phyloP scores from a whole-genome alignment of 2,797 vertebrate species.

The Pelodytes ibericus region DNA sequence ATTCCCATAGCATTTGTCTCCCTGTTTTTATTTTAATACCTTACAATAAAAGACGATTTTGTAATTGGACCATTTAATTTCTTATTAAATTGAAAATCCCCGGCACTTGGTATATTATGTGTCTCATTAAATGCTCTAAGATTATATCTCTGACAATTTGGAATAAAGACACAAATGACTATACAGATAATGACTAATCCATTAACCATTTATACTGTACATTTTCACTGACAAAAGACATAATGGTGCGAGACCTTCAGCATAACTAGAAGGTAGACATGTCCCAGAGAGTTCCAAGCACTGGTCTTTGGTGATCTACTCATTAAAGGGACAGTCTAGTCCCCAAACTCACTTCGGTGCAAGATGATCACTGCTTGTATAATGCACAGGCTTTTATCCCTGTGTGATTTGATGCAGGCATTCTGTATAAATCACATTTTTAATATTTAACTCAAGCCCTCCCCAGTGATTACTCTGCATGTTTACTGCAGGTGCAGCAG shows the following conservation, averaged over 20 bases:
- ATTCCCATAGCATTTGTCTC: background rate
- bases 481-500: too few relatives aligned
- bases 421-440: too few relatives aligned
- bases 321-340: too few relatives aligned
- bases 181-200: background rate
- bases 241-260: background rate
- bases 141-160: constrained; percentile 9
- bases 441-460: too few relatives aligned
- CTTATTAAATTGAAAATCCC: background rate
- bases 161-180: background rate
- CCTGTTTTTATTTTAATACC: constrained; percentile 3
- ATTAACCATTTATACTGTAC: background rate
- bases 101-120: background rate
- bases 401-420: too few relatives aligned
- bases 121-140: constrained; percentile 4
- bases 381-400: too few relatives aligned
- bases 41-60: background rate
- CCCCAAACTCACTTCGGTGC: too few relatives aligned
- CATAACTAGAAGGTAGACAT: too few relatives aligned
- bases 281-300: too few relatives aligned
- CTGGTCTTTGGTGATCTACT: too few relatives aligned
- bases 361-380: too few relatives aligned
- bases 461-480: too few relatives aligned
- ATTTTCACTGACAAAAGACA: background rate
- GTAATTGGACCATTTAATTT: constrained; percentile 2